Evolutionary conservation across 2,113 vertebrate genomes (phyloP), one percentile per base, ranked within the genome.

Genomic region (Centropristis striata): DNA sequence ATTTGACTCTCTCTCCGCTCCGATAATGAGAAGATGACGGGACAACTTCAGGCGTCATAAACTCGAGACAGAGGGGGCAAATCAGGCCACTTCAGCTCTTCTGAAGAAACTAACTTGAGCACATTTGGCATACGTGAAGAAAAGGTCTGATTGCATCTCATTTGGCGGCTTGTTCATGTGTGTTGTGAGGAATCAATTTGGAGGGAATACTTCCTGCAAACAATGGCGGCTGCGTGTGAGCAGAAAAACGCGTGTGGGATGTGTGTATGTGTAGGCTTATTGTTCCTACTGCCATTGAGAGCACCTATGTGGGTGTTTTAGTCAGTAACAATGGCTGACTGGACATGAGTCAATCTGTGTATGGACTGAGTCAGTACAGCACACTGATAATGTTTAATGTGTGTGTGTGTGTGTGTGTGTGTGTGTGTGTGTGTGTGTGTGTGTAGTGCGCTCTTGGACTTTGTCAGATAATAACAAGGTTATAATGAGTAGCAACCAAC

Each of bases 261-360:
- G 88, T 12, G 66, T 49, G 37, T 28, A 63, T 69, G 86, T 83
- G 85, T 72, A 73, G 59, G 80, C 60, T 76, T 86, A 88, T 89
- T 92, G 89, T 86, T 91, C 71, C 1, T 12, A 10, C 59, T 23
- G 87, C 51, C 63, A 68, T 50, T 80, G 69, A 87, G 58, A 70
- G 67, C 80, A 82, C 77, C 71, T 68, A 20, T 80, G 87, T 92
- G 91, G 90, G 85, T 47, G 88, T 86, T 85, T 75, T 27, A 78
- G 67, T 78, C 70, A 44, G 66, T 36, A 55, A 85, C 85, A 85
- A 86, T 79, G 78, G 78, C 80, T 84, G 87, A 84, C 82, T 89
- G 69, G 82, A 83, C 86, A 71, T 86, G 87, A 92, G 74, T 88
- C 89, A 90, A 47, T 66, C 28, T 54, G 80, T 75, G 55, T 37